phyloP scores from a whole-genome alignment of 2,888 invertebrate genomes.

The Spilosoma lubricipeda region DNA sequence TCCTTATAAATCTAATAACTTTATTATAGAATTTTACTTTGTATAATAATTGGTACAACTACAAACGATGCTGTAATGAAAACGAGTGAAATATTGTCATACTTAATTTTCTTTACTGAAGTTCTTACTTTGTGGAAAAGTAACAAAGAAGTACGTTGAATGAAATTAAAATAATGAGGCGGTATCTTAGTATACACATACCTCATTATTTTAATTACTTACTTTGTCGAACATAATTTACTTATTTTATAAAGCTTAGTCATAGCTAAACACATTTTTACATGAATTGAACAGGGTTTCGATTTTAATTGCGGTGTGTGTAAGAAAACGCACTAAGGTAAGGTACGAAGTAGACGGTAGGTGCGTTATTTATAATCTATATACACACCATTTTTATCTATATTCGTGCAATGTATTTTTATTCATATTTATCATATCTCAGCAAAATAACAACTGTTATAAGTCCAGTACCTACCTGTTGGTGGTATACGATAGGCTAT shows the following conservation, averaged over 20 bases:
- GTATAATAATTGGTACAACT: not conserved
- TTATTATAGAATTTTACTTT: not conserved
- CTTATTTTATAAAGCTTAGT: not conserved
- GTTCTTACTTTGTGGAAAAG: not conserved
- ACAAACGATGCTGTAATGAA: not conserved
- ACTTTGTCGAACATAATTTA: not conserved
- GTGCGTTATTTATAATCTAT: not conserved
- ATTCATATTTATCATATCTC: too few relatives aligned
- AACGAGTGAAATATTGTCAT: not conserved
- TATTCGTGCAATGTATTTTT: too few relatives aligned
- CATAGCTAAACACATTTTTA: not conserved
- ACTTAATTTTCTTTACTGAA: not conserved
- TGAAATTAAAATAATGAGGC: not conserved
- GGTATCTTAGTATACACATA: not conserved
- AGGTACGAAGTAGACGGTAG: not conserved
- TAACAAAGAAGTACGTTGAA: not conserved
- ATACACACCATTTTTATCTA: not conserved
- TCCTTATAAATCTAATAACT: not conserved
- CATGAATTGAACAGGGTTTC: not conserved
- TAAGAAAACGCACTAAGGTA: not conserved
- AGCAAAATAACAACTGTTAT: slow-evolving; percentile 3
- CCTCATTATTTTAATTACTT: not conserved
- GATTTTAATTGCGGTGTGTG: not conserved
- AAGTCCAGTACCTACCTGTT: not conserved
- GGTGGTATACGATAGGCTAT: not conserved